phyloP scores from a whole-genome alignment of 2,797 vertebrate species.

The Lophotriccus pileatus region DNA sequence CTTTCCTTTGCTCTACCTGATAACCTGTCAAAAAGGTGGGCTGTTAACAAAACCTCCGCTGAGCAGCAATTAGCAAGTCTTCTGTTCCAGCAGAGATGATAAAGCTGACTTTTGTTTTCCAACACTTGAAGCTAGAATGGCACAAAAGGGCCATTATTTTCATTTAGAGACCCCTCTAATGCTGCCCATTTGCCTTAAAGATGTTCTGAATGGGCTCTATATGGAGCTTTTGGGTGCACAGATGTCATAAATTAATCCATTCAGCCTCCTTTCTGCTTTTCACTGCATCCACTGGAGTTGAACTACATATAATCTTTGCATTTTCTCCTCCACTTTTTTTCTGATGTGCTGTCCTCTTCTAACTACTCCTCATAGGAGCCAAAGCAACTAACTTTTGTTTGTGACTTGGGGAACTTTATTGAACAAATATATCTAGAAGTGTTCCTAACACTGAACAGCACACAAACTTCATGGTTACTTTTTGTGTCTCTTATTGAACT shows the following conservation, averaged over 20 bases:
- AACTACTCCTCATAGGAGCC: background rate
- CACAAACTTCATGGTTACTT: constrained; percentile 22
- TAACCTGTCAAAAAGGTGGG: background rate
- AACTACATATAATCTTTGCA: background rate
- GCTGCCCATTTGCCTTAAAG: background rate
- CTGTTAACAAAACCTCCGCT: background rate
- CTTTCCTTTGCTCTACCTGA: constrained; percentile 8
- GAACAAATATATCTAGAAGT: constrained; percentile 32
- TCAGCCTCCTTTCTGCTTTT: background rate
- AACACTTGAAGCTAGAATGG: background rate
- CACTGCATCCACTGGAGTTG: constrained; percentile 30
- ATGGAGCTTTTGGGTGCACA: constrained; percentile 10
- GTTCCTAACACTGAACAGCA: constrained; percentile 61
- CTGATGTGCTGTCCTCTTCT: constrained; percentile 32
- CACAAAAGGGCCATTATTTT: background rate
- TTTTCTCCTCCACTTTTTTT: constrained; percentile 47
- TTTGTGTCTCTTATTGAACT: constrained; percentile 27
- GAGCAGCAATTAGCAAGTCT: background rate
- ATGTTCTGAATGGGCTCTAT: background rate
- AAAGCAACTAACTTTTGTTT: constrained; percentile 65
- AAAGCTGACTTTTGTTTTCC: background rate
- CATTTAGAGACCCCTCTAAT: background rate
- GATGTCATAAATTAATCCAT: background rate
- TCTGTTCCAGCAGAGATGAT: constrained; percentile 5
- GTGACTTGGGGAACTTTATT: constrained; percentile 54